Conservation (phyloP, 2,797 vertebrate genomes). For the Muscicapa comitata region DNA sequence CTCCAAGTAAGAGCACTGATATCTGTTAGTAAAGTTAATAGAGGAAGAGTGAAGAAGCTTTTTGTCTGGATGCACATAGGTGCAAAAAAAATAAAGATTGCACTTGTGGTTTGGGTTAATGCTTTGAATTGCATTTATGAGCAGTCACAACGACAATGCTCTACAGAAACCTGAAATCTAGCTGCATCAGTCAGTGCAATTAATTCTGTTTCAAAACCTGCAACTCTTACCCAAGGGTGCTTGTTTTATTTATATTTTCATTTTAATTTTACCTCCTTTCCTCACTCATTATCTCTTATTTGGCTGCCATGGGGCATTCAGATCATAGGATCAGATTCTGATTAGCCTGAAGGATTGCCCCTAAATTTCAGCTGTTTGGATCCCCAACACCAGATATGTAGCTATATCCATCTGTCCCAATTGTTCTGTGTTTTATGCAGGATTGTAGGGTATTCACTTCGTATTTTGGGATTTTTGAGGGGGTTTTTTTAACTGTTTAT, state of each 20-base stretch:
- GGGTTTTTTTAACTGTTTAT: rapidly evolving
- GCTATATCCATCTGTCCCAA: background rate
- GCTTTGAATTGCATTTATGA: background rate
- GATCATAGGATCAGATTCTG: background rate
- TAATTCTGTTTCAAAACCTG: background rate
- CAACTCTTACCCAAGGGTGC: background rate
- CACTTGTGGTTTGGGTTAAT: background rate
- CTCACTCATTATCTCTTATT: background rate
- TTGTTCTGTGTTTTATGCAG: background rate
- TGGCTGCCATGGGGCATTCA: background rate
- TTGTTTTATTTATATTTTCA: background rate
- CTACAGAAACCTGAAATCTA: background rate
- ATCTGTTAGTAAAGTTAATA: background rate
- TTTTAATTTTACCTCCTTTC: background rate
- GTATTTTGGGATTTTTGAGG: rapidly evolving
- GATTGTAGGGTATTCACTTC: background rate
- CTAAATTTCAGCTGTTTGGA: background rate
- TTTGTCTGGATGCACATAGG: background rate
- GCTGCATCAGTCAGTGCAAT: background rate
- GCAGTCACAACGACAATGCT: background rate
- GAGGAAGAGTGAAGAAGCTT: background rate
- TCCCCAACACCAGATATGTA: background rate
- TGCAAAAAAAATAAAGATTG: background rate
- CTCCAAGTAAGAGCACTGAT: background rate
- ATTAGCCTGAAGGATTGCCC: background rate